Evolutionary conservation across 92 coral and sea anemone genomes (phyloP).

Genomic region (Phymanthus crucifer): DNA sequence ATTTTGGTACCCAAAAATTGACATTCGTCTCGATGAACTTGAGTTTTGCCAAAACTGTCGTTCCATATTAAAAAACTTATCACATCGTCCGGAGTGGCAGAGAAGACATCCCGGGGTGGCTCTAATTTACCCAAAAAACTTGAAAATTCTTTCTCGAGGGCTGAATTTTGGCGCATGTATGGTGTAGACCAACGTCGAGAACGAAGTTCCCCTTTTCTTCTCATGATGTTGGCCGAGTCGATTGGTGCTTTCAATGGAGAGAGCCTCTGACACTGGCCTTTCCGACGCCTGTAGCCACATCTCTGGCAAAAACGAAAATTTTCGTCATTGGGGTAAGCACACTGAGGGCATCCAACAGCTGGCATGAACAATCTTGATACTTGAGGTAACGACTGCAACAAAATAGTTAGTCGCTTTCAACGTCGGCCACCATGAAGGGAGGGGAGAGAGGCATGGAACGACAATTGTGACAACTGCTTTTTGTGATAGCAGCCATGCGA

Average conservation of each 20-base stretch:
- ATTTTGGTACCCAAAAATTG: background rate
- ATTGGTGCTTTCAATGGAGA: background rate
- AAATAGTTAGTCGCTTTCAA: no score
- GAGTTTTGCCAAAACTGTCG: background rate
- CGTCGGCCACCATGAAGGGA: no score
- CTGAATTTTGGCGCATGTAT: background rate
- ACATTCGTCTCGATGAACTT: background rate
- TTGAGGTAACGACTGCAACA: background rate
- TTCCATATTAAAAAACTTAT: background rate
- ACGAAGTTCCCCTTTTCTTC: background rate
- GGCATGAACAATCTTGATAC: background rate
- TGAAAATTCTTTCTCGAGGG: background rate
- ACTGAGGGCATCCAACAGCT: background rate
- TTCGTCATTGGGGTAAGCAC: background rate
- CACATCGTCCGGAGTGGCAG: background rate
- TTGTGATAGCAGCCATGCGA: no score
- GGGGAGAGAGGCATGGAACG: no score
- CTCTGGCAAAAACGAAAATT: conserved; percentile 3
- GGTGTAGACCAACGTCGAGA: background rate
- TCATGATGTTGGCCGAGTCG: background rate
- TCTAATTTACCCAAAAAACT: background rate
- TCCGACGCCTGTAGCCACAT: background rate
- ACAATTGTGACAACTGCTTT: no score
- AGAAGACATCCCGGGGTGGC: background rate
- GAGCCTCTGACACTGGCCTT: background rate